phyloP scores from a whole-genome alignment of 2,113 vertebrate genomes.

The Oncorhynchus clarkii region DNA sequence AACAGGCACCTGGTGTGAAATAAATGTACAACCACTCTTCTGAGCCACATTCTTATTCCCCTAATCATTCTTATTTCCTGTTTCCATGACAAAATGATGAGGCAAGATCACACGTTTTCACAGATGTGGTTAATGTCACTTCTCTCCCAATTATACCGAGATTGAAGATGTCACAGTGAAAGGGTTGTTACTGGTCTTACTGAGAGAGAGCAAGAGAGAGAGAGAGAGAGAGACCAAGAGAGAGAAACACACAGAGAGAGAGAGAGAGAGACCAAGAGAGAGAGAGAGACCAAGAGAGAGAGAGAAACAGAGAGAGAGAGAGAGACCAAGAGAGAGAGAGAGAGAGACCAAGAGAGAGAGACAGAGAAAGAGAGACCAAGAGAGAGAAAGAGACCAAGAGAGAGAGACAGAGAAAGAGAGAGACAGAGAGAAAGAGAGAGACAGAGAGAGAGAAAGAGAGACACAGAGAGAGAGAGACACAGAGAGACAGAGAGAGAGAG shows the following conservation, averaged over 20 bases:
- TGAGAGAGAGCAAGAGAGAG: too few species aligned
- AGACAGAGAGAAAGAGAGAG: too few species aligned
- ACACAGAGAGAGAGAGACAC: too few species aligned
- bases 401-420: too few species aligned
- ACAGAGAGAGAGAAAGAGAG: too few species aligned
- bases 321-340: background rate
- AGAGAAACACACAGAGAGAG: background rate
- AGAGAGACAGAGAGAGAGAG: too few species aligned
- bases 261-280: too few species aligned
- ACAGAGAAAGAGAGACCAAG: too few species aligned
- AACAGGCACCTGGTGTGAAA: background rate
- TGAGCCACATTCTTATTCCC: background rate
- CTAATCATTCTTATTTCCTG: background rate
- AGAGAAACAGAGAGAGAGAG: too few species aligned
- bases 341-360: too few species aligned
- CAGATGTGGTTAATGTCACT: background rate
- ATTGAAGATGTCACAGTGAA: background rate
- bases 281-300: too few species aligned
- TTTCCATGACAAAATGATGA: conserved; percentile 12
- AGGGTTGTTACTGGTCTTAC: background rate
- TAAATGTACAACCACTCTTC: conserved; percentile 3
- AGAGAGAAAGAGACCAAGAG: too few species aligned
- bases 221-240: background rate
- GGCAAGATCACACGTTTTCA: background rate
- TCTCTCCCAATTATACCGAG: background rate